Evolutionary conservation across 2,113 vertebrate genomes (phyloP).

Genomic region (Paramisgurnus dabryanus): DNA sequence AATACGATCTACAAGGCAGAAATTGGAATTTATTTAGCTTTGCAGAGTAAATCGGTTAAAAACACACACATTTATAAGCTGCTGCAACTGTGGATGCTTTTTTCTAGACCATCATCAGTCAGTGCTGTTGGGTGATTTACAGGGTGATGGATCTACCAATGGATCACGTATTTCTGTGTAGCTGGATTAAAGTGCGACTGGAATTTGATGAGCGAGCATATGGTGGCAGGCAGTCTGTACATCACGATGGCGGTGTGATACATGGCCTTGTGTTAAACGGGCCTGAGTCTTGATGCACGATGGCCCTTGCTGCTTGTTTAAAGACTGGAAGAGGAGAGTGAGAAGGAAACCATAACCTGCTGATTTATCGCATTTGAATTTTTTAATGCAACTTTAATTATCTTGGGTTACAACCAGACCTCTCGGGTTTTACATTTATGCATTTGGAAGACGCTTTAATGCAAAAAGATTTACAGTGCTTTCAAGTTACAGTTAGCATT

Average conservation of each 20-base stretch:
- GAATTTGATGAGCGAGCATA: slow-evolving; percentile 37
- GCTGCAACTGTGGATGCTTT: background rate
- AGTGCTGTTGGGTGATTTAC: slow-evolving; percentile 35
- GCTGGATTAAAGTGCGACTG: slow-evolving; percentile 25
- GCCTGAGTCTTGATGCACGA: background rate
- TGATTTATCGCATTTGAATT: no score
- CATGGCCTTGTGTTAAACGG: slow-evolving; percentile 19
- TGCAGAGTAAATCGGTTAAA: no score
- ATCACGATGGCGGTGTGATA: slow-evolving; percentile 8
- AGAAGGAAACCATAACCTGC: background rate
- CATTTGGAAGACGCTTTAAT: no score
- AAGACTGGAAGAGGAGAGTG: background rate
- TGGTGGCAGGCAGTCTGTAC: slow-evolving; percentile 18
- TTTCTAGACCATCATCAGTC: background rate
- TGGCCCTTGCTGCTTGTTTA: background rate
- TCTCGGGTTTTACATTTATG: no score
- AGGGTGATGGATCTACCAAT: slow-evolving; percentile 10
- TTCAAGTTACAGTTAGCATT: no score
- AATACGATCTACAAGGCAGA: background rate
- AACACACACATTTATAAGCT: no score
- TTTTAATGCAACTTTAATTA: no score
- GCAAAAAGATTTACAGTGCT: no score
- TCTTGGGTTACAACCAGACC: no score
- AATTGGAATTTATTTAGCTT: no score
- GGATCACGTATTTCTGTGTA: slow-evolving; percentile 20